Percentiles rank a stretch among this genome's conserved stretches.
phyloP scores from a whole-genome alignment of 2,797 vertebrate genomes.

The Lepus townsendii region DNA sequence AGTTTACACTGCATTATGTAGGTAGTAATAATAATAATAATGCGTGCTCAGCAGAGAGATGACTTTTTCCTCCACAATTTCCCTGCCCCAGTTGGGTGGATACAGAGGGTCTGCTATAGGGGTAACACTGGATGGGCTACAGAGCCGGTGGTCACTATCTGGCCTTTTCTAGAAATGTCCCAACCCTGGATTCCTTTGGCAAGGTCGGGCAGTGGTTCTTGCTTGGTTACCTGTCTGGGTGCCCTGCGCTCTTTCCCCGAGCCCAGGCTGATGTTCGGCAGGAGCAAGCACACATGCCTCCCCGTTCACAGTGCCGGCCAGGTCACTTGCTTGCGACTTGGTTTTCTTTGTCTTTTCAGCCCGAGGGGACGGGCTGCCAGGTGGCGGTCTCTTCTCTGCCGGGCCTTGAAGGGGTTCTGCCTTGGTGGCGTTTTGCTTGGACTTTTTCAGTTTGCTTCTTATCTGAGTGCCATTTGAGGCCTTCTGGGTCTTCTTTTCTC shows the following conservation, averaged over 20 bases:
- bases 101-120: not conserved
- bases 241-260: slow-evolving; percentile 61
- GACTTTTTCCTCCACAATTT: not conserved
- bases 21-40: no score
- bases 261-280: slow-evolving; percentile 46
- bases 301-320: slow-evolving; percentile 45
- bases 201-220: not conserved
- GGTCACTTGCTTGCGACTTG: slow-evolving; percentile 51
- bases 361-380: not conserved
- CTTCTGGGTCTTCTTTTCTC: slow-evolving; percentile 75
- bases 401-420: slow-evolving; percentile 74
- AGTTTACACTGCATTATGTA: not conserved
- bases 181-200: slow-evolving; percentile 13
- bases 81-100: not conserved
- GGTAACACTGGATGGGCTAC: not conserved
- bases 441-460: slow-evolving; percentile 76
- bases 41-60: not conserved
- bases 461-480: slow-evolving; percentile 61
- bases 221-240: slow-evolving; percentile 83
- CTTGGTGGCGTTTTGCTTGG: slow-evolving; percentile 70
- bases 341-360: slow-evolving; percentile 25
- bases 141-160: not conserved
- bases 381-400: slow-evolving; percentile 74
- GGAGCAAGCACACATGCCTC: slow-evolving; percentile 32
- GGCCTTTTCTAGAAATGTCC: slow-evolving; percentile 25